phyloP scores from a whole-genome alignment of 1,140 invertebrate genomes.

The Lysiphlebus fabarum region DNA sequence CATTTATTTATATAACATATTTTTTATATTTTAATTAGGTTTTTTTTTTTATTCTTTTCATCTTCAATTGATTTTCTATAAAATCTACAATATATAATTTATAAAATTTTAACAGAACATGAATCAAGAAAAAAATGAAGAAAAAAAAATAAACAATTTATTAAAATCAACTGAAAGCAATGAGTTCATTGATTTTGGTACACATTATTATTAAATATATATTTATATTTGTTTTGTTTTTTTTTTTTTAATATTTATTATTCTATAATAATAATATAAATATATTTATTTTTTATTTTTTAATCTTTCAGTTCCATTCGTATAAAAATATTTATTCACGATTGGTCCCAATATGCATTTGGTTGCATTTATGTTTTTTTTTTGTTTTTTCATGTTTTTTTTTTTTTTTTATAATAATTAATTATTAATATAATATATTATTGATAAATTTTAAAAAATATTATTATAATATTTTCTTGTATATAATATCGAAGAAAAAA shows the following conservation, averaged over 20 bases:
- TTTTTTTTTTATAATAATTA: constrained; percentile 19
- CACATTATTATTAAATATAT: too few species aligned
- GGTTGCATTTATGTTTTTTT: too few species aligned
- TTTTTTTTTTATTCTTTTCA: constrained; percentile 1
- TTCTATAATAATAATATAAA: too few species aligned
- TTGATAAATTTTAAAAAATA: constrained; percentile 21
- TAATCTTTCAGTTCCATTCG: too few species aligned
- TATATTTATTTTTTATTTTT: too few species aligned
- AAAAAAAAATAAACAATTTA: constrained; percentile 1
- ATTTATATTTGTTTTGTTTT: too few species aligned
- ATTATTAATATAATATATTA: constrained; percentile 26
- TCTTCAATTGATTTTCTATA: constrained; percentile 23
- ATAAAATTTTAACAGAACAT: constrained; percentile 24
- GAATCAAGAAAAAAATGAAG: constrained; percentile 4
- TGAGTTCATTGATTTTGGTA: constrained; percentile 8
- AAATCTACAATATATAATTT: constrained; percentile 31
- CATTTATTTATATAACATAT: constrained; percentile 33
- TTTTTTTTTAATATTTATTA: too few species aligned
- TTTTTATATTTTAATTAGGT: constrained; percentile 17
- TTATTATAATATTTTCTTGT: background rate
- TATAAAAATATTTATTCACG: too few species aligned
- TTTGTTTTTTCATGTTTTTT: background rate
- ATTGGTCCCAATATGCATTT: too few species aligned
- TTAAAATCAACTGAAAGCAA: constrained; percentile 18
- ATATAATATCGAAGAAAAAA: too few species aligned